Conservation (phyloP, 2,113 vertebrate genomes). For the Drymodes brunneopygia region DNA sequence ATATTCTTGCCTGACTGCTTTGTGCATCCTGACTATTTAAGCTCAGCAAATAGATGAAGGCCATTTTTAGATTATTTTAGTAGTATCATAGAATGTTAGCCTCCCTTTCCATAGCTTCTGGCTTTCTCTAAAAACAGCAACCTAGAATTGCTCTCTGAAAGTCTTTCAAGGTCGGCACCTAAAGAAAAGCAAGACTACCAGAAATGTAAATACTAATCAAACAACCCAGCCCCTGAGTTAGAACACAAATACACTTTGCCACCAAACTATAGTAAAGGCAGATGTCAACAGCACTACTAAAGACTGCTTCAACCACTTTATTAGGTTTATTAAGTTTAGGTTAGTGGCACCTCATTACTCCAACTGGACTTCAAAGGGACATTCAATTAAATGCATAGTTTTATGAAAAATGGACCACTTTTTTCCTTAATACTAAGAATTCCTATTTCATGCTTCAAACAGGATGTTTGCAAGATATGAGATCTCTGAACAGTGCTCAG, state of each 20-base stretch:
- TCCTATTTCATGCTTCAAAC: not conserved
- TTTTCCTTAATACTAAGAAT: not conserved
- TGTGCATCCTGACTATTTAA: not conserved
- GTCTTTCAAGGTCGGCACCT: not conserved
- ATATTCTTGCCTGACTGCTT: not conserved
- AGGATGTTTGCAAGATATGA: not conserved
- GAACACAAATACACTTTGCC: not conserved
- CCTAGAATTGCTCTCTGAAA: not conserved
- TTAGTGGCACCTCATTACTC: not conserved
- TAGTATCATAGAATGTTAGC: not conserved
- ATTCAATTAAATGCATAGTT: not conserved
- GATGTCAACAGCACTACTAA: not conserved
- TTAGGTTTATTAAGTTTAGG: not conserved
- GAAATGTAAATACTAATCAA: conserved; percentile 15
- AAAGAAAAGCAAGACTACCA: not conserved
- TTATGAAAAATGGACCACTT: not conserved
- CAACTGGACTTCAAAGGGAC: not conserved
- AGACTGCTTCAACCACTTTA: not conserved
- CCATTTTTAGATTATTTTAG: not conserved
- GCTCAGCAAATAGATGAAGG: not conserved
- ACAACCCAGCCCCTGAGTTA: not conserved
- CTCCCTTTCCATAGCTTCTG: not conserved
- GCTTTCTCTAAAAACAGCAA: not conserved
- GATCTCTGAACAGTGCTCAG: not conserved
- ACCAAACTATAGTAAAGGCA: not conserved